Conservation (phyloP, 2,797 vertebrate species). For the Tokudaia tokunoshimensis region DNA sequence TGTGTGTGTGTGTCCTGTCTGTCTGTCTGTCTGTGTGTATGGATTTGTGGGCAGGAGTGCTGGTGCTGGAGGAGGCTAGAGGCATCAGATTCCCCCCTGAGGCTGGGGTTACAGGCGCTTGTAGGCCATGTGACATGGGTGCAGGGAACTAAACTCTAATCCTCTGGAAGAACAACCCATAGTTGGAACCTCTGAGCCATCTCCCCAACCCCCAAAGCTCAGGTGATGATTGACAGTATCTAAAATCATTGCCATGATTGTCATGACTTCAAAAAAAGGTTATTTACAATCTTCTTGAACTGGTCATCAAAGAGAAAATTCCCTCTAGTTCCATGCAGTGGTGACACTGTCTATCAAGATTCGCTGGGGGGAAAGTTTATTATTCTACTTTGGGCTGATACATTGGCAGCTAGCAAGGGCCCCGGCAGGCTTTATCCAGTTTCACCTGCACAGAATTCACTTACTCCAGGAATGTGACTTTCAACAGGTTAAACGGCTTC, state of each 20-base stretch:
- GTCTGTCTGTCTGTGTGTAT: not conserved
- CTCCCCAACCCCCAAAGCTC: not conserved
- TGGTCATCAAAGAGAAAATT: conserved; percentile 63
- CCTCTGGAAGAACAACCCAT: not conserved
- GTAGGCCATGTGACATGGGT: not conserved
- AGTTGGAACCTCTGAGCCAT: not conserved
- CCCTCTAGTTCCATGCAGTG: conserved; percentile 18
- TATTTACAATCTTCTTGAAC: conserved; percentile 65
- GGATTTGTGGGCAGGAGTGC: not conserved
- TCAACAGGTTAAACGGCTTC: conserved; percentile 44
- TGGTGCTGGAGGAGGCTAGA: not conserved
- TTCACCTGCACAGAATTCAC: conserved; percentile 58
- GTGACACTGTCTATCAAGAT: conserved; percentile 60
- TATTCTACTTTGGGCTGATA: conserved; percentile 59
- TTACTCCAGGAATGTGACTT: conserved; percentile 65
- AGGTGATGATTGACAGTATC: conserved; percentile 14
- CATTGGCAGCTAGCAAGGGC: conserved; percentile 48
- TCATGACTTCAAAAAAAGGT: not conserved
- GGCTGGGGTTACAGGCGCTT: not conserved
- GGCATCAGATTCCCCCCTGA: too few relatives aligned
- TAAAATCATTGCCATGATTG: conserved; percentile 43
- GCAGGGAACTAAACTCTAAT: not conserved
- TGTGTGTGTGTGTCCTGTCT: not conserved
- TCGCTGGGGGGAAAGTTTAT: conserved; percentile 51
- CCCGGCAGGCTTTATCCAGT: conserved; percentile 50